A percentile compares a stretch with the other conserved stretches of the same genome.
Conservation (phyloP, 2,888 invertebrate genomes). For the Germaria angustata region DNA sequence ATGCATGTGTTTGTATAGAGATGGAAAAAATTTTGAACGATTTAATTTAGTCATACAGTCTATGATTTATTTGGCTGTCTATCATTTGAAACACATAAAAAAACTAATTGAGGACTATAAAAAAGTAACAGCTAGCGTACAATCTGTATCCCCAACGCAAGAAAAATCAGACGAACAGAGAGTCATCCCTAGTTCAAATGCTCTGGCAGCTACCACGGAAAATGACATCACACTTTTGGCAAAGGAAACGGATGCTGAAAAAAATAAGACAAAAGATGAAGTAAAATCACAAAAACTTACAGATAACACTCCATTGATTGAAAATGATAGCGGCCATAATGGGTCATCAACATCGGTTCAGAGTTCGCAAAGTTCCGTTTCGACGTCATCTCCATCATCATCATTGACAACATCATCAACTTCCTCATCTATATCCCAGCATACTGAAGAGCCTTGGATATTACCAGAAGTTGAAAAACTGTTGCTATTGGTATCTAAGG, state of each 20-base stretch:
- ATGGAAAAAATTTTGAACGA: conserved; percentile 94
- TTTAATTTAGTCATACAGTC: conserved; percentile 94
- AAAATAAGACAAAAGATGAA: conserved; percentile 20
- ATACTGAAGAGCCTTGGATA: conserved; percentile 83
- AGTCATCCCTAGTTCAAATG: conserved; percentile 64
- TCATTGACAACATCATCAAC: conserved; percentile 41
- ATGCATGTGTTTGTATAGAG: conserved; percentile 97
- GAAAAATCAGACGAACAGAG: conserved; percentile 16
- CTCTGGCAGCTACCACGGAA: conserved; percentile 27
- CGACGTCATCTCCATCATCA: conserved; percentile 57
- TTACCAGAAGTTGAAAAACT: conserved; percentile 93
- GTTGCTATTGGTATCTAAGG: conserved; percentile 92
- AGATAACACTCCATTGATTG: conserved; percentile 4
- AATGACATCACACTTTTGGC: conserved; percentile 12
- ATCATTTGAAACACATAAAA: conserved; percentile 88
- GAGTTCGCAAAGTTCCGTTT: conserved; percentile 47
- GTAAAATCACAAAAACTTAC: conserved; percentile 10
- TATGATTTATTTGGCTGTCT: conserved; percentile 90
- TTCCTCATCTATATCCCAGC: conserved; percentile 69
- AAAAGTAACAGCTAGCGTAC: conserved; percentile 73
- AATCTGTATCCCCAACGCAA: conserved; percentile 38
- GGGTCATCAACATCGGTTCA: conserved; percentile 39
- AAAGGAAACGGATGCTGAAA: conserved; percentile 10
- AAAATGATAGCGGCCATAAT: conserved; percentile 40
- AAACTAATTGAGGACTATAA: conserved; percentile 81